Base-by-base conservation (phyloP, 2,113 vertebrate genomes). In the Cryptomyrus ogoouensis region DNA sequence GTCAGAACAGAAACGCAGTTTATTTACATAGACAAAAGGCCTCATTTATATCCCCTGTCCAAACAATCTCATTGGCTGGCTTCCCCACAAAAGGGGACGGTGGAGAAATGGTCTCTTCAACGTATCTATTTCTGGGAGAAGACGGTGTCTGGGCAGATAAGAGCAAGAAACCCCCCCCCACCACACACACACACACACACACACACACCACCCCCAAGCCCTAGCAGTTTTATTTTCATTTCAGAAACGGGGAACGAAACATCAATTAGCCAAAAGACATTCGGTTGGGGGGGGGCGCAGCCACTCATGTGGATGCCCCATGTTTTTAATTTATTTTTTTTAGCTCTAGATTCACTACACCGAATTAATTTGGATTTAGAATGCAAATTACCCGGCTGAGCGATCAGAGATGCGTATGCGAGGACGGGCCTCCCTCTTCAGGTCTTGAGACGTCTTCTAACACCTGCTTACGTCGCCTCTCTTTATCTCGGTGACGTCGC, bases 341-440 rank as follows among this genome's bases (percentile, higher is more conserved):
- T 94, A 96, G 94, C 97, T 97, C 96, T 96, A 97, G 97, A 98
- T 98, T 98, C 97, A 97, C 97, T 97, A 97, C 98, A 97, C 97
- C 98, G 98, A 99, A 99, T 99, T 99, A 98, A 99, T 99, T 98
- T 99, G 98, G 97, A 99, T 99, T 98, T 98, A 97, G 98, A 97
- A 99, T 99, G 98, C 98, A 98, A 99, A 99, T 99, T 96, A 97
- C 97, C 97, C 96, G 96, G 95, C 96, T 92, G 93, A 96, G 96
- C 93, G 97, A 98, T 98, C 98, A 95, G 96, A 97, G 97, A 97
- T 98, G 96, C 96, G 94, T 93, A 96, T 97, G 93, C 92, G 95
- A 96, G 10, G 92, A 95, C 95, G 96, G 96, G 94, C 95, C 95
- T 96, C 95, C 96, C 96, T 95, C 96, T 97, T 96, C 96, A 95